Evolutionary conservation across 1,140 invertebrate genomes (phyloP).

Genomic region (Steinernema feltiae): DNA sequence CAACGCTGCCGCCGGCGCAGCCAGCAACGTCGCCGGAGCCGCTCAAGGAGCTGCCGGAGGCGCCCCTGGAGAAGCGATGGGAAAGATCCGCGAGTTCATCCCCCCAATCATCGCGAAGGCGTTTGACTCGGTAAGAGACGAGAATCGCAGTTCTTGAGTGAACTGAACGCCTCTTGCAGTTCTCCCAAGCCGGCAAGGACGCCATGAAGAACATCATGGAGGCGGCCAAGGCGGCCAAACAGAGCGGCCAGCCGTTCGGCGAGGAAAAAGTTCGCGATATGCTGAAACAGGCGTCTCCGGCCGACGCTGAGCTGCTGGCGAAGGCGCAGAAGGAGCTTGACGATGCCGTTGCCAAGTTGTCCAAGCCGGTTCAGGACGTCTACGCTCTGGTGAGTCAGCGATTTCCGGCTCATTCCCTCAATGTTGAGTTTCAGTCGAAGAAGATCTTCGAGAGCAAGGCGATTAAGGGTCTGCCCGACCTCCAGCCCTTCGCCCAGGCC

Average conservation of each 20-base stretch:
- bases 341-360: neutral
- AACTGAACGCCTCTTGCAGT: neutral
- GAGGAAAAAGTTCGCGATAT: neutral
- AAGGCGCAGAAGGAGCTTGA: neutral
- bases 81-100: neutral
- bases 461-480: neutral
- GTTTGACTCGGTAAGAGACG: neutral
- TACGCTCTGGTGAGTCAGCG: neutral
- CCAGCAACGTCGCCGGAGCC: neutral
- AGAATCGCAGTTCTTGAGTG: neutral
- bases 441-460: neutral
- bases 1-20: neutral
- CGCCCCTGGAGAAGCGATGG: neutral
- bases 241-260: neutral
- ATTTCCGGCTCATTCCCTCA: neutral
- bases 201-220: neutral
- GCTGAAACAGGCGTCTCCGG: neutral
- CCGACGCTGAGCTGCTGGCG: neutral
- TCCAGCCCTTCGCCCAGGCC: neutral
- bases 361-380: neutral
- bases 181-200: neutral
- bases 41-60: neutral
- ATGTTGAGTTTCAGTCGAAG: neutral
- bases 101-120: neutral
- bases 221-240: neutral